Conservation (phyloP, 2,113 vertebrate species). For the Aegithalos caudatus region DNA sequence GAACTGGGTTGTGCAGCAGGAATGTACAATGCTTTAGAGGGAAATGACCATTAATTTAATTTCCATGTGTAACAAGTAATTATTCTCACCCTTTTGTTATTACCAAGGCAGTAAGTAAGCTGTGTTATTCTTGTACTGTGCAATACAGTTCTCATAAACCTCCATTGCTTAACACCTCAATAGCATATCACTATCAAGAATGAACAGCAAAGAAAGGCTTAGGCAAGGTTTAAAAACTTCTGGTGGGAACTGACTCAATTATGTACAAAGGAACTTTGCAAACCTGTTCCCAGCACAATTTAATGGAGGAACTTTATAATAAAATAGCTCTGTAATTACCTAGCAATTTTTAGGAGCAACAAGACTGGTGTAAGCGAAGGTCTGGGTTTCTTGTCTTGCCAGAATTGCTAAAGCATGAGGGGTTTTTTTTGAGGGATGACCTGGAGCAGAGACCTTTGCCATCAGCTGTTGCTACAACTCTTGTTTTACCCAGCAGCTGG, state of each 20-base stretch:
- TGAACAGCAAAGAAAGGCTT: neutral
- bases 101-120: neutral
- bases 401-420: neutral
- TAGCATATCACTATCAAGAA: no score
- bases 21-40: neutral
- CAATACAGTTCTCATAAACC: neutral
- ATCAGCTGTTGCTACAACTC: neutral
- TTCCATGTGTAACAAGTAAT: neutral
- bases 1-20: neutral
- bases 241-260: neutral
- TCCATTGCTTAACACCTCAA: neutral
- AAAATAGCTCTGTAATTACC: neutral
- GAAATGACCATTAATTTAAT: neutral
- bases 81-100: neutral
- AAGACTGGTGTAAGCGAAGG: fast-evolving
- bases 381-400: neutral
- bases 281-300: neutral
- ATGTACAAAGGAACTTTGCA: neutral
- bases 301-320: neutral
- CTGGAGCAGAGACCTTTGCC: neutral
- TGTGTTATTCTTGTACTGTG: neutral
- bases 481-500: neutral
- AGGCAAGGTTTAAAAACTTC: neutral
- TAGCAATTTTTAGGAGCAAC: neutral
- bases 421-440: fast-evolving